Percentiles rank a stretch among this genome's conserved stretches.
These are phyloP conservation scores for Steromphala cineraria DNA, from an alignment of 2,888 invertebrate species.

Conservation along the genomic window DNA sequence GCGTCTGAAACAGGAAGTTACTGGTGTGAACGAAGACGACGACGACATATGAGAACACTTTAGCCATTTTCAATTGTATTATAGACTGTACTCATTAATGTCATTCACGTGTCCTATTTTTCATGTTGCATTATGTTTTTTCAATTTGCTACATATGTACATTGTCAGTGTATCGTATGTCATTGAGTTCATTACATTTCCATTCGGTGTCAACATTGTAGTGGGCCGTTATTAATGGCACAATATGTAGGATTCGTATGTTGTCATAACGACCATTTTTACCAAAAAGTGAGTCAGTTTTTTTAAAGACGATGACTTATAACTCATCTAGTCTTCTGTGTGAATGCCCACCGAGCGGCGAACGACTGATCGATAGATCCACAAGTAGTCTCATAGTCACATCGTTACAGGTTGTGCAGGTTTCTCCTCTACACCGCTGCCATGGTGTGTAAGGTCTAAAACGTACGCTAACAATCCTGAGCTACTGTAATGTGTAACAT, in stretches of 20 bases:
- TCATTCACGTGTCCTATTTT: slow-evolving; percentile 21
- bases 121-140: slow-evolving; percentile 23
- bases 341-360: slow-evolving; percentile 6
- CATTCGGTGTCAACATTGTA: slow-evolving; percentile 1
- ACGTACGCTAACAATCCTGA: no score
- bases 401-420: not conserved
- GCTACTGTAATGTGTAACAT: no score
- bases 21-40: no score
- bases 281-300: slow-evolving; percentile 18
- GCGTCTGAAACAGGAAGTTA: no score
- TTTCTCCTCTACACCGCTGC: not conserved
- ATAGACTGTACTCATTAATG: slow-evolving; percentile 17
- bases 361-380: not conserved
- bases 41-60: not conserved
- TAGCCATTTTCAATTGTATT: slow-evolving; percentile 17
- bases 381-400: not conserved
- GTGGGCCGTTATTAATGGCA: not conserved
- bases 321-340: not conserved
- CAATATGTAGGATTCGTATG: not conserved
- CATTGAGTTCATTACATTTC: slow-evolving; percentile 16
- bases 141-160: slow-evolving; percentile 21
- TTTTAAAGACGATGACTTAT: not conserved
- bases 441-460: not conserved
- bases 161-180: slow-evolving; percentile 13
- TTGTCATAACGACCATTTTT: not conserved